Base-by-base conservation (phyloP, 2,113 vertebrate genomes). In the Chelonoidis abingdonii region DNA sequence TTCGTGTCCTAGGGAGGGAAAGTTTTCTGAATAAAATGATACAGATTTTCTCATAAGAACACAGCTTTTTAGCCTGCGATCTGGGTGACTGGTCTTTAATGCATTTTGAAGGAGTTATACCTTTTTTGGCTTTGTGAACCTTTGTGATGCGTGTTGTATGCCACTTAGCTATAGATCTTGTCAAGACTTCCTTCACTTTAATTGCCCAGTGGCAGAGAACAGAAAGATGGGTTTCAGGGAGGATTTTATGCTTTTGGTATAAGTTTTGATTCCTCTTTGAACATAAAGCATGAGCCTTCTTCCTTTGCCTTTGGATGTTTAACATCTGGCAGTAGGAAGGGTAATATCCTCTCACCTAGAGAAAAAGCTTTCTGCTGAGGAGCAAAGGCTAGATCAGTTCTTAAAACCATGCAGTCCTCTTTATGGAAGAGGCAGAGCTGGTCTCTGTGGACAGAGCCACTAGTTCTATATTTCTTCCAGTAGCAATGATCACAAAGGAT, bases 1-100 rank as follows among this genome's bases (percentile, higher is more conserved):
- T 93, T 85, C 84, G 56, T 89, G 92, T 95, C 96, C 89, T 29
- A 11, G 81, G 87, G 92, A 97, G 95, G 96, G 92, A 86, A 97
- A 29, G 41, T 78, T 44, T 78, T 78, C 21, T 47, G 75, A 78
- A 87, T 86, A 89, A 89, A 92, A 72, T 92, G 49, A 86, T 81
- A 84, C 44, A 50, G n/a, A 57, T 94, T 97, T 95, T 92, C 90
- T 95, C 1, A 16, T 91, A 83, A 93, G 94, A 94, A 24, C 75
- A 47, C 75, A 65, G 94, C 80, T 92, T 91, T 87, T 89, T 65
- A 44, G 93, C 92, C 29, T 83, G 29, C 69, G 3, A 8, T 86
- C 38, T 19, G 44, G 80, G 88, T 85, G 85, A 91, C 83, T 29
- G 16, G 76, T 62, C 25, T 85, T 59, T 82, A 88, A 47, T 72